Conservation (phyloP, 2,113 vertebrate genomes). For the Fulmarus glacialis region DNA sequence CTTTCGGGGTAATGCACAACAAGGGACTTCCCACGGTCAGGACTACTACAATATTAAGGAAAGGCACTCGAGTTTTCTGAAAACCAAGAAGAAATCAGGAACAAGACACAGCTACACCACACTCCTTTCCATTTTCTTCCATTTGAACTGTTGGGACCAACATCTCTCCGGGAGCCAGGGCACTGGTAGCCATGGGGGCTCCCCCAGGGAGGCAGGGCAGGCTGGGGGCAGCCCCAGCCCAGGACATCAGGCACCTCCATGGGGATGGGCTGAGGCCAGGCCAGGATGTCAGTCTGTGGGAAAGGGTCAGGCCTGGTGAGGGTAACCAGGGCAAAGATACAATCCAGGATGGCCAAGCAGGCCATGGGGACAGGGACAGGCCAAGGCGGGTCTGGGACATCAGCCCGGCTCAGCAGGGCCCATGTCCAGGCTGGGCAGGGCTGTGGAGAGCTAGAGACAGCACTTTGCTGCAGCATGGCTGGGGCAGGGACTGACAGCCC, state of each 20-base stretch:
- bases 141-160: background rate
- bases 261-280: background rate
- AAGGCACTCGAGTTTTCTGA: background rate
- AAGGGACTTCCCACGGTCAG: background rate
- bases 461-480: background rate
- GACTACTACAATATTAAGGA: background rate
- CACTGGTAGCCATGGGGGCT: background rate
- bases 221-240: background rate
- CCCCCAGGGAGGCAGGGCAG: background rate
- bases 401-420: fast-evolving
- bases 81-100: background rate
- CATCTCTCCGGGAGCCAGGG: background rate
- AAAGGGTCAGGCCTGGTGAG: background rate
- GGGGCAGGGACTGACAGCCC: background rate
- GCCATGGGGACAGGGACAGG: background rate
- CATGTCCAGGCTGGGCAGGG: background rate
- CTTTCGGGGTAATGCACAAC: background rate
- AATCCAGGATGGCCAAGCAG: background rate
- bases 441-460: background rate
- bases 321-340: background rate
- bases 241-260: background rate
- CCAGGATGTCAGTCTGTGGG: background rate
- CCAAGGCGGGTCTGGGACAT: background rate
- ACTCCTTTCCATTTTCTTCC: background rate
- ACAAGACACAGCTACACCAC: background rate